Conservation (phyloP, 2,888 invertebrate species). For the Acrocera orbiculus region DNA sequence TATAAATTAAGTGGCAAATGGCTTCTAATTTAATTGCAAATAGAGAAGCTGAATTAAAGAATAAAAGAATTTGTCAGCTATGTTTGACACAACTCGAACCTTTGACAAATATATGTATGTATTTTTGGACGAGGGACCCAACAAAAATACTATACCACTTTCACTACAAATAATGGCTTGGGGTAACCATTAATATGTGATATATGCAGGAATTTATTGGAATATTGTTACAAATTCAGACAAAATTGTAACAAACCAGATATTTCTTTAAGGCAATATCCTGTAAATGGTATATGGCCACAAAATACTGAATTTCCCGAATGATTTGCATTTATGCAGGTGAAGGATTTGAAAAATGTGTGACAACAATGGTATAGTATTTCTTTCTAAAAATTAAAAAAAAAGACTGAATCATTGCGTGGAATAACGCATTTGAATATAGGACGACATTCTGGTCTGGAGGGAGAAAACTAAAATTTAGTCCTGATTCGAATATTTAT, state of each 20-base stretch:
- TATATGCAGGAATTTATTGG: conserved; percentile 48
- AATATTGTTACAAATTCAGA: conserved; percentile 54
- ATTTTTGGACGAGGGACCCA: conserved; percentile 39
- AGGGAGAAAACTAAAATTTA: too few relatives aligned
- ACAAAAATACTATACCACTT: conserved; percentile 45
- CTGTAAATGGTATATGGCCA: conserved; percentile 43
- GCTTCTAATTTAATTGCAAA: too few relatives aligned
- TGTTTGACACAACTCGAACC: conserved; percentile 47
- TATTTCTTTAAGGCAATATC: conserved; percentile 47
- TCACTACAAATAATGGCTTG: conserved; percentile 61
- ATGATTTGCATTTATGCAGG: too few relatives aligned
- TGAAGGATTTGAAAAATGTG: too few relatives aligned
- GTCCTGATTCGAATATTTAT: too few relatives aligned
- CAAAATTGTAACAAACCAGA: conserved; percentile 58
- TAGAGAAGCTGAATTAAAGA: conserved; percentile 40
- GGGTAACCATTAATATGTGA: conserved; percentile 49
- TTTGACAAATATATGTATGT: conserved; percentile 47
- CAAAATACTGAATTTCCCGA: conserved; percentile 31
- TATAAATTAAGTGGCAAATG: too few relatives aligned
- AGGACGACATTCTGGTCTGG: too few relatives aligned
- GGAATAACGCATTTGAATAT: too few relatives aligned
- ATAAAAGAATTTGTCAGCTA: conserved; percentile 54
- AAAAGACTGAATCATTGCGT: too few relatives aligned
- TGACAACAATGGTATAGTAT: too few relatives aligned
- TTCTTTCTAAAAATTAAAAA: too few relatives aligned